Conservation (phyloP, 1,140 invertebrate species). For the Copidosoma floridanum region DNA sequence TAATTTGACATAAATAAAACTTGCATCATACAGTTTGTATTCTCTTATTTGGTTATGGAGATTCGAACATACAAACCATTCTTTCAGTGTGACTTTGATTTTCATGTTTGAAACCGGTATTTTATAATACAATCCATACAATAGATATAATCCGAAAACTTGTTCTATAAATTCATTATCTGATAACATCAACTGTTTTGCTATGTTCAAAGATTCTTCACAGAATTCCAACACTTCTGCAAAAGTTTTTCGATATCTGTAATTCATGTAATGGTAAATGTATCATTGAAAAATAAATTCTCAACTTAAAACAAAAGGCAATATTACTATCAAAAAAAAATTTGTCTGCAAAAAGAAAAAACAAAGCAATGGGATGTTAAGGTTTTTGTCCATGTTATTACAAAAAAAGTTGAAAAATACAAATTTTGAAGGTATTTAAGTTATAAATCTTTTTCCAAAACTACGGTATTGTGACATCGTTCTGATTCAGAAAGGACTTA, state of each 20-base stretch:
- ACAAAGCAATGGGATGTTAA: no score
- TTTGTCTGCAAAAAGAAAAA: no score
- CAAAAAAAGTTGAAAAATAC: no score
- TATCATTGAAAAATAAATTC: neutral
- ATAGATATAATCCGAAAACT: slow-evolving; percentile 47
- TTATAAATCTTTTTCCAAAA: no score
- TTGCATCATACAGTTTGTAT: slow-evolving; percentile 47
- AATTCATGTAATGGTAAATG: neutral
- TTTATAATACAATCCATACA: slow-evolving; percentile 51
- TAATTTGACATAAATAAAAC: slow-evolving; percentile 49
- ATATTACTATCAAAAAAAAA: neutral
- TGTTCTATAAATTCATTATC: slow-evolving; percentile 40
- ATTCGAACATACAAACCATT: slow-evolving; percentile 42
- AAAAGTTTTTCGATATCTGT: slow-evolving; percentile 38
- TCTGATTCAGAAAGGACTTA: no score
- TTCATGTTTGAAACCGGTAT: slow-evolving; percentile 43
- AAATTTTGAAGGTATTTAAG: no score
- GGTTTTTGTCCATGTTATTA: no score
- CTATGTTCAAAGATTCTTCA: slow-evolving; percentile 46
- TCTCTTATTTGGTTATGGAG: slow-evolving; percentile 40
- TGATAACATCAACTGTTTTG: slow-evolving; percentile 44
- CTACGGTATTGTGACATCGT: no score
- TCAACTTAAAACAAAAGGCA: neutral
- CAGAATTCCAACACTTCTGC: slow-evolving; percentile 47
- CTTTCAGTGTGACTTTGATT: slow-evolving; percentile 43